Base-by-base conservation (phyloP, 2,797 vertebrate genomes). In the Varecia variegata region DNA sequence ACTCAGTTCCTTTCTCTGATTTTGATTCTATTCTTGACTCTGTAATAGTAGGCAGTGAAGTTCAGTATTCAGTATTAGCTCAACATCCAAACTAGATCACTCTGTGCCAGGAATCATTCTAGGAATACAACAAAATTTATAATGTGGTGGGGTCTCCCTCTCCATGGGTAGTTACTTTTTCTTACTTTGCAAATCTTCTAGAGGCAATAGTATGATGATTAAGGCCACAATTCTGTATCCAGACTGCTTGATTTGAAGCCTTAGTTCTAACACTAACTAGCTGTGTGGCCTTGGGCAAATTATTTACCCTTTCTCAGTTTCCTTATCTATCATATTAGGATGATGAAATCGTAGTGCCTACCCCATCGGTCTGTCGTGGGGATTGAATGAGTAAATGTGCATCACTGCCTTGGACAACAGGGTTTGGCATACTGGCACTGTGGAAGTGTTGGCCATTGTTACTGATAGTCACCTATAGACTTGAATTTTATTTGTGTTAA, bases 11-110 rank as follows among this genome's bases (percentile, higher is more conserved):
- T 32, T 1, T 74, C 15, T 56, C 32, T 76, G 84, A 45, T 43
- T 68, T 81, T 50, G 21, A 81, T 45, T 54, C 82, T 50, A 74
- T 81, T 58, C 60, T 56, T 92, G 7, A 7, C 12, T 60, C 27
- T 3, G 0, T 8, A 47, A n/a, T 3, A 21, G 4, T 0, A 0
- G 38, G 20, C 35, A n/a, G 6, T 52, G 30, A 81, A 56, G 27
- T 35, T 87, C 21, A 2, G 17, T 35, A 38, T 47, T 70, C 4
- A n/a, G 4, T 35, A 8, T 60, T 27, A 58, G 23, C 21, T 67
- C 20, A 70, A 52, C 15, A 12, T 32, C 65, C 60, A 54, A 80
- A 32, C 27, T 38, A 38, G 18, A 40, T 79, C 13, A 32, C 38
- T 76, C 11, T 18, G 25, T 23, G 8, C 68, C 52, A 47, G 62